Evolutionary conservation across 2,888 invertebrate genomes (phyloP).

Genomic region (Synanthedon vespiformis): DNA sequence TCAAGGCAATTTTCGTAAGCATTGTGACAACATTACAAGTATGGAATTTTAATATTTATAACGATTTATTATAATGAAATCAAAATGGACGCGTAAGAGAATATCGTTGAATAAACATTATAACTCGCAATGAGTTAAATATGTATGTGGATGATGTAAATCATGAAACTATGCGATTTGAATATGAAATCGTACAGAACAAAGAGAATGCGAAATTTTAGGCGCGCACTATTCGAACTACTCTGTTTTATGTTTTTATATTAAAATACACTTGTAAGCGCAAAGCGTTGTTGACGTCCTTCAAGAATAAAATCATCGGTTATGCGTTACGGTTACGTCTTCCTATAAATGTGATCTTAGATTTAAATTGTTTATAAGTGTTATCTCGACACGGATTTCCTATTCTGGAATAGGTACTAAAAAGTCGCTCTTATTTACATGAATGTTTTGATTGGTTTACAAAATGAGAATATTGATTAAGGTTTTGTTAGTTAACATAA

Average conservation of each 20-base stretch:
- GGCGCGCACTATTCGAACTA: background rate
- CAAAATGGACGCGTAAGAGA: constrained; percentile 3
- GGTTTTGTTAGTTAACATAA: too few species aligned
- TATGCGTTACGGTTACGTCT: constrained; percentile 35
- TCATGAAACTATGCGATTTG: constrained; percentile 7
- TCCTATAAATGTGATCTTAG: constrained; percentile 36
- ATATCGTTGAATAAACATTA: constrained; percentile 1
- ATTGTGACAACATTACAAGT: constrained; percentile 30
- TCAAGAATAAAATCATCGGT: constrained; percentile 36
- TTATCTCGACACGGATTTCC: background rate
- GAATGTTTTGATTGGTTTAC: background rate
- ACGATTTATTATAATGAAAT: constrained; percentile 3
- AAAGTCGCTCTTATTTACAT: background rate
- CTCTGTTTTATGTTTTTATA: background rate
- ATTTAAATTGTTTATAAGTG: constrained; percentile 13
- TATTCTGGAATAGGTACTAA: background rate
- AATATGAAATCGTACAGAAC: constrained; percentile 9
- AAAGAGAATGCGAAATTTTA: constrained; percentile 8
- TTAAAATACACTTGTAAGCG: constrained; percentile 37
- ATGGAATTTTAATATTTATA: constrained; percentile 15
- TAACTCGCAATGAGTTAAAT: background rate
- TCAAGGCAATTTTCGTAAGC: constrained; percentile 59
- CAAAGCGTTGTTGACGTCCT: constrained; percentile 45
- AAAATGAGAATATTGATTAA: too few species aligned
- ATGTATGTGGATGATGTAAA: constrained; percentile 6